Base-by-base conservation (phyloP, 2,797 vertebrate species). In the Microtus agrestis region DNA sequence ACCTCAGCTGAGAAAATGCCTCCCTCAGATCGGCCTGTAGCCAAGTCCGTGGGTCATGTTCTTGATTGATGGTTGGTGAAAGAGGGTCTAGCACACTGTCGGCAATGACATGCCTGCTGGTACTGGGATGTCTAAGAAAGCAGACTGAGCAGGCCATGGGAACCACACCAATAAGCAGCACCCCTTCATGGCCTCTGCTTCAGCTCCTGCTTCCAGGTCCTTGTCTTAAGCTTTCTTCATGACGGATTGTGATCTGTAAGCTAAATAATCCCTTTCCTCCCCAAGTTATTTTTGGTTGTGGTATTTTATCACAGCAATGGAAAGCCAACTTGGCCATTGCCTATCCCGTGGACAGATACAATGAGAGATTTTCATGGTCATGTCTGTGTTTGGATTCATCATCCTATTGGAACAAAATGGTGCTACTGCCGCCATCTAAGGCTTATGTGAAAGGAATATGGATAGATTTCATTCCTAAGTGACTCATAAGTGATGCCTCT, bases 381-480 rank as follows among this genome's bases (percentile, higher is more conserved):
- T 5, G 21, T 69, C 84, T 76, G 74, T 69, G 67, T 78, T 86
- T 61, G 31, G 25, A 13, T 15, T 74, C 43, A 40, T 27, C 1
- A 6, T 80, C 34, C 27, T 74, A 4, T 12, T 67, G 37, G 51
- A 37, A 71, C 34, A 76, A 92, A 93, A 43, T 46, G 21, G 51
- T 77, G 69, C 73, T 82, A 7, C 59, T 46, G 29, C 82, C 23
- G 61, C 93, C 48, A 69, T 25, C 89, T 61, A 2, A 29, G 7
- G 93, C 56, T 92, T 79, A 77, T 40, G 43, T 87, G 56, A 79
- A 87, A 95, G 79, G 51, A 80, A 78, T 23, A 17, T 19, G 63
- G 48, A 31, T n/a, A 5, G 27, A 65, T 34, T 59, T 87, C 48
- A 73, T 80, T 93, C 65, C 89, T 84, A 91, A 61, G 56, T 71